A percentile compares a stretch with the other conserved stretches of the same genome.
These are phyloP conservation scores for Perca fluviatilis DNA, from an alignment of 2,113 vertebrate genomes.

Conservation along the genomic window DNA sequence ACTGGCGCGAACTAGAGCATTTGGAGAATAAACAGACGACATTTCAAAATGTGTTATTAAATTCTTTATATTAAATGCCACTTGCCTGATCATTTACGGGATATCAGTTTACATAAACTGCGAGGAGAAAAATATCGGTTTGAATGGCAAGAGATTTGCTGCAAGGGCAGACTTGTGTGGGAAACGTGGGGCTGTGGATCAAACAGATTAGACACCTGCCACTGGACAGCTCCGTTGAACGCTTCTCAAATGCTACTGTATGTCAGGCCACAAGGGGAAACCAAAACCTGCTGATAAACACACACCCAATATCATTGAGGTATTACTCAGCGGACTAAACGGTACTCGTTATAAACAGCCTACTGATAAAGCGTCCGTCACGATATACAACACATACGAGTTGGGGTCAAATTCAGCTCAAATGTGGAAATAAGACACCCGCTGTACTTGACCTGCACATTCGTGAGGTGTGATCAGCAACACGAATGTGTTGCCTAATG, in stretches of 20 bases:
- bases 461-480: conserved; percentile 75
- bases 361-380: conserved; percentile 54
- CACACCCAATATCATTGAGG: conserved; percentile 61
- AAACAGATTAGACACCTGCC: conserved; percentile 59
- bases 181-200: conserved; percentile 31
- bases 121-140: background rate
- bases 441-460: conserved; percentile 83
- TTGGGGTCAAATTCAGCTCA: conserved; percentile 76
- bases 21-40: background rate
- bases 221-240: conserved; percentile 28
- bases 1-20: background rate
- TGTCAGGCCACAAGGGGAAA: conserved; percentile 59
- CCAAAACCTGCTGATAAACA: conserved; percentile 76
- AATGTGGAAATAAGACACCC: conserved; percentile 79
- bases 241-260: conserved; percentile 34
- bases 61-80: background rate
- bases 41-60: background rate
- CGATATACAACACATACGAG: conserved; percentile 61
- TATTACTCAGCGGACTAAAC: conserved; percentile 54
- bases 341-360: conserved; percentile 60
- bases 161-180: conserved; percentile 19
- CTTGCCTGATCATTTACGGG: background rate
- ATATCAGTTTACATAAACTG: conserved; percentile 17
- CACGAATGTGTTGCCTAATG: conserved; percentile 83
- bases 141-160: conserved; percentile 32